phyloP scores from a whole-genome alignment of 2,888 invertebrate species.

The Cartodere bifasciata region DNA sequence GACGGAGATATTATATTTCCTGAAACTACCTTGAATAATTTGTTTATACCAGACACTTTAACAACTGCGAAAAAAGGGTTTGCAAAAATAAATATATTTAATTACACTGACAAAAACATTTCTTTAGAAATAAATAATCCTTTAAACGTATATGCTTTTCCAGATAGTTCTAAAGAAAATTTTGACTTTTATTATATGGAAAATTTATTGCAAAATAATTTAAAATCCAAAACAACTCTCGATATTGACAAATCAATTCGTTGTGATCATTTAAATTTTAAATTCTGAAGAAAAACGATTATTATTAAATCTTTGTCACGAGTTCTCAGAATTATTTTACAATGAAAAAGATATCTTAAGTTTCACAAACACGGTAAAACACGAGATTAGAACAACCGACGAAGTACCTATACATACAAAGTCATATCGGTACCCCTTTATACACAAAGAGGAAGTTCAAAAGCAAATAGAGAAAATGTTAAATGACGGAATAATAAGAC shows the following conservation, averaged over 20 bases:
- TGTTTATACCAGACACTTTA: neutral
- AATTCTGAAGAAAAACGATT: constrained; percentile 17
- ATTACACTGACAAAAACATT: no score
- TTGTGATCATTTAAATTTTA: constrained; percentile 15
- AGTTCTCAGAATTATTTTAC: constrained; percentile 18
- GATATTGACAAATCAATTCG: constrained; percentile 7
- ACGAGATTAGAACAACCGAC: constrained; percentile 19
- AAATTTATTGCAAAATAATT: no score
- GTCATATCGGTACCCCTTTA: constrained; percentile 20
- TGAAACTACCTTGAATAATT: neutral
- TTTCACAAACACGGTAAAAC: constrained; percentile 20
- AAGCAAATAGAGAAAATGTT: constrained; percentile 19
- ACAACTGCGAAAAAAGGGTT: neutral
- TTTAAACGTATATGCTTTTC: neutral
- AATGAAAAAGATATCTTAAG: constrained; percentile 15
- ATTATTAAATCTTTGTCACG: constrained; percentile 13
- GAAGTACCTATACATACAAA: constrained; percentile 19
- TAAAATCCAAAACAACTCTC: no score
- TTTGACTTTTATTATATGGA: no score
- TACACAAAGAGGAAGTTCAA: constrained; percentile 21
- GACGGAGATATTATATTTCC: constrained; percentile 1
- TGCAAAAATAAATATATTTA: neutral
- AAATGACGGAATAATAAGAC: constrained; percentile 17
- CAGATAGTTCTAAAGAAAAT: no score
- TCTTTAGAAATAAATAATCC: no score